phyloP scores from a whole-genome alignment of 2,888 invertebrate species.

The Dynastes grantii region DNA sequence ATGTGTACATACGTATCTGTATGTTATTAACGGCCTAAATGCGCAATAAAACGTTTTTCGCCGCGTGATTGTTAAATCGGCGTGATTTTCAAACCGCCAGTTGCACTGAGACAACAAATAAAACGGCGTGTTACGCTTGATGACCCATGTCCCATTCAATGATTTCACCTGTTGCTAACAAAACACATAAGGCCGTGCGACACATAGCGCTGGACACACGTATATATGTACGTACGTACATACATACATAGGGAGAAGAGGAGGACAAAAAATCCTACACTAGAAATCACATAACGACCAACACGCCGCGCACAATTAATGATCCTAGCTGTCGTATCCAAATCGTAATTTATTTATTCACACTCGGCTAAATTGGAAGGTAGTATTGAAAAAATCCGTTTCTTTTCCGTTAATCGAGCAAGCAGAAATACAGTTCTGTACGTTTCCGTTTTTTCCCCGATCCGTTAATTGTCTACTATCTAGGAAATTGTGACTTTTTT shows the following conservation, averaged over 20 bases:
- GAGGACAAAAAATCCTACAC: constrained; percentile 32
- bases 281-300: constrained; percentile 42
- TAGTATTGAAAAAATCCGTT: constrained; percentile 29
- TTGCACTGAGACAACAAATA: constrained; percentile 57
- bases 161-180: constrained; percentile 60
- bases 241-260: constrained; percentile 24
- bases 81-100: constrained; percentile 58
- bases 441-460: constrained; percentile 26
- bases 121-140: constrained; percentile 61
- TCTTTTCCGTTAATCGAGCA: constrained; percentile 38
- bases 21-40: constrained; percentile 8
- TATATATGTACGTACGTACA: not conserved
- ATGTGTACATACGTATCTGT: not conserved
- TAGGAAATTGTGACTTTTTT: constrained; percentile 29
- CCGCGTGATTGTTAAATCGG: constrained; percentile 42
- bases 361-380: constrained; percentile 37
- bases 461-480: constrained; percentile 30
- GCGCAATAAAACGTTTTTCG: constrained; percentile 20
- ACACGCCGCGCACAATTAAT: constrained; percentile 34
- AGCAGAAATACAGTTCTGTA: constrained; percentile 29
- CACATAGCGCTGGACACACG: not conserved
- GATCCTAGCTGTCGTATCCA: constrained; percentile 20
- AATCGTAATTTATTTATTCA: constrained; percentile 37
- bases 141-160: constrained; percentile 62
- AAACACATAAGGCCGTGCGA: constrained; percentile 45